A percentile compares a stretch with the other conserved stretches of the same genome.
Conservation (phyloP, 2,113 vertebrate genomes). For the Gasterosteus nipponicus region DNA sequence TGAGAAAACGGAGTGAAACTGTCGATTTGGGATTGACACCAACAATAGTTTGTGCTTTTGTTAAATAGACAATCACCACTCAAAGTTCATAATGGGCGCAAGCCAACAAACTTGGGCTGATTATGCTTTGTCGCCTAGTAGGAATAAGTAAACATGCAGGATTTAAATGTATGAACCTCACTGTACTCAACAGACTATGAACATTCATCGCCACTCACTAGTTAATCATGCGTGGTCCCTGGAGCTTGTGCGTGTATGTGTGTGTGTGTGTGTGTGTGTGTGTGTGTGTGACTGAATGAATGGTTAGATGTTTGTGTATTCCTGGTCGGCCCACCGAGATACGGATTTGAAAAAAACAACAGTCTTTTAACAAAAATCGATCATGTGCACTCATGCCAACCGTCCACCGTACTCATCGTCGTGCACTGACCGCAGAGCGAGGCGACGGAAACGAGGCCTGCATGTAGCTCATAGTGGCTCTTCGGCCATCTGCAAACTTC, state of each 20-base stretch:
- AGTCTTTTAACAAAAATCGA: constrained; percentile 10
- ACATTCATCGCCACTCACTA: constrained; percentile 37
- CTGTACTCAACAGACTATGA: constrained; percentile 33
- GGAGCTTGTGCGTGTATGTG: constrained; percentile 29
- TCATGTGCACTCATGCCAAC: constrained; percentile 56
- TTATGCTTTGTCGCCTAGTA: constrained; percentile 50
- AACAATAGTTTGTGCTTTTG: constrained; percentile 37
- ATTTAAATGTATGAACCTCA: constrained; percentile 52
- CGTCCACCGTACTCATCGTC: constrained; percentile 37
- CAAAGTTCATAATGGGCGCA: constrained; percentile 22
- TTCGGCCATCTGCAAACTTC: not conserved
- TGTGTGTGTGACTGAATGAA: constrained; percentile 53
- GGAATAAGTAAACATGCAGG: constrained; percentile 44
- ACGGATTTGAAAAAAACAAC: constrained; percentile 6
- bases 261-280: constrained; percentile 50
- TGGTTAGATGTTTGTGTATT: constrained; percentile 48
- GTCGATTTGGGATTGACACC: constrained; percentile 20
- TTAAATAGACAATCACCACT: constrained; percentile 53
- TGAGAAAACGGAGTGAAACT: constrained; percentile 37
- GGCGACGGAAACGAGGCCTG: constrained; percentile 1
- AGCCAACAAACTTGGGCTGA: constrained; percentile 29
- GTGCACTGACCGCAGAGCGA: constrained; percentile 46
- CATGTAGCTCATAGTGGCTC: constrained; percentile 16
- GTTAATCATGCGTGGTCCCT: constrained; percentile 64
- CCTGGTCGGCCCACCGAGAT: constrained; percentile 44